Percentiles rank a stretch among this genome's conserved stretches.
Evolutionary conservation across 2,888 invertebrate genomes (phyloP).

Genomic region (Tenthredo mesomela): DNA sequence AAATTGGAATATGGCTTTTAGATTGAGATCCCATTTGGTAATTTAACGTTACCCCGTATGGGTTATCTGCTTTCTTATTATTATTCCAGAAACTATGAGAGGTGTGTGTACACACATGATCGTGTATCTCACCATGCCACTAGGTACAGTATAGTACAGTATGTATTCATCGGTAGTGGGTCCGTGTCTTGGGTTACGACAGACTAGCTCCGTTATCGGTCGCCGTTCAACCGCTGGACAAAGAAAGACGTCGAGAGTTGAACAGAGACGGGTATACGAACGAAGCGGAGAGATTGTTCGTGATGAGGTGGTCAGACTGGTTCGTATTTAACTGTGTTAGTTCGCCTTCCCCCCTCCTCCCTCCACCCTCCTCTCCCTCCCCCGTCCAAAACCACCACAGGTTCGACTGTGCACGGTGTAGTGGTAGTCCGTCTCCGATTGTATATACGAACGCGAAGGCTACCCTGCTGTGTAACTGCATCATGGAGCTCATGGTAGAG

Average conservation of each 20-base stretch:
- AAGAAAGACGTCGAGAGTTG: slow-evolving; percentile 57
- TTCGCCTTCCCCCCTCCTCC: background rate
- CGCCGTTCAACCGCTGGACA: slow-evolving; percentile 72
- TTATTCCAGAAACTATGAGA: background rate
- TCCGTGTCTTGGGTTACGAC: slow-evolving; percentile 79
- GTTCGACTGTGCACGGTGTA: background rate
- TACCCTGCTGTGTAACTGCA: slow-evolving; percentile 46
- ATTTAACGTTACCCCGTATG: background rate
- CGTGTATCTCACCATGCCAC: slow-evolving; percentile 11
- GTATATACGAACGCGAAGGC: slow-evolving; percentile 32
- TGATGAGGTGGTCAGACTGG: slow-evolving; percentile 78
- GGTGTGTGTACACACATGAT: background rate
- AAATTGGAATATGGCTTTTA: too few relatives aligned
- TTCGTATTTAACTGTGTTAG: slow-evolving; percentile 61
- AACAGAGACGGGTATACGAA: slow-evolving; percentile 66
- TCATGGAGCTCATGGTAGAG: background rate
- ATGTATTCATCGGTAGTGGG: slow-evolving; percentile 67
- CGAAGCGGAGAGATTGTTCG: slow-evolving; percentile 74
- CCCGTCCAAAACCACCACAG: slow-evolving; percentile 47
- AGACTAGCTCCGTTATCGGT: slow-evolving; percentile 76
- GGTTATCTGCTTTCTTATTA: background rate
- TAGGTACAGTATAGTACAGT: background rate
- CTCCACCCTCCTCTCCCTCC: slow-evolving; percentile 26
- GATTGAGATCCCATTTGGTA: background rate
- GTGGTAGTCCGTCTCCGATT: slow-evolving; percentile 12